Percentiles rank a stretch among this genome's conserved stretches.
These are phyloP conservation scores for Empidonax traillii DNA, from an alignment of 2,113 vertebrate genomes.

Conservation along the genomic window DNA sequence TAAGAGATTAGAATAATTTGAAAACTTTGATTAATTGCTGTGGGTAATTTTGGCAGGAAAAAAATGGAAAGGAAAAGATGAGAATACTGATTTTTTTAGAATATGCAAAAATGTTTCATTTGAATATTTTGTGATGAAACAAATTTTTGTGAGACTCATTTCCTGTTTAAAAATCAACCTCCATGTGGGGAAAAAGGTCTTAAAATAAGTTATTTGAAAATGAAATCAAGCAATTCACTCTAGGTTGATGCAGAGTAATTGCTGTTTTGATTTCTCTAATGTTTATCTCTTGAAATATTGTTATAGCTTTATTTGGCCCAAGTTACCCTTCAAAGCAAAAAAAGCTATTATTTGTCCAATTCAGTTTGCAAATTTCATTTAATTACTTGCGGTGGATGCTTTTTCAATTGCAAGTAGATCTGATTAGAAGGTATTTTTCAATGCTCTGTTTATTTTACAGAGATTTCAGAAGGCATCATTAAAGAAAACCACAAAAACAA, in stretches of 20 bases:
- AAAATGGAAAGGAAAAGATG: neutral
- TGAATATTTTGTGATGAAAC: neutral
- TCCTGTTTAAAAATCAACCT: neutral
- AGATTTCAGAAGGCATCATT: neutral
- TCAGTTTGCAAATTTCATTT: neutral
- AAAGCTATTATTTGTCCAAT: neutral
- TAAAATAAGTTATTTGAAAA: neutral
- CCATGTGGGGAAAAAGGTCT: neutral
- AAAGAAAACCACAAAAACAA: neutral
- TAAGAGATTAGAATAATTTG: neutral
- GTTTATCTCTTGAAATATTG: slow-evolving; percentile 2
- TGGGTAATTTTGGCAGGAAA: neutral
- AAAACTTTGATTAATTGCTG: neutral
- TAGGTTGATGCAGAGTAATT: neutral
- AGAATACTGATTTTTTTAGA: neutral
- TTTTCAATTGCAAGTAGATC: neutral
- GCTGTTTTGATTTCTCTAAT: neutral
- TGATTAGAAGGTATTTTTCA: neutral
- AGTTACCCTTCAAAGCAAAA: neutral
- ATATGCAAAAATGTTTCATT: neutral
- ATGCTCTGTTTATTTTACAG: neutral
- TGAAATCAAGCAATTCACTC: neutral
- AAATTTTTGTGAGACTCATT: neutral
- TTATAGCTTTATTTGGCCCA: neutral
- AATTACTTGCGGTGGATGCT: neutral